A percentile compares a stretch with the other conserved stretches of the same genome.
Evolutionary conservation across 2,797 vertebrate genomes (phyloP).

Genomic region (Fistularia tabacaria): DNA sequence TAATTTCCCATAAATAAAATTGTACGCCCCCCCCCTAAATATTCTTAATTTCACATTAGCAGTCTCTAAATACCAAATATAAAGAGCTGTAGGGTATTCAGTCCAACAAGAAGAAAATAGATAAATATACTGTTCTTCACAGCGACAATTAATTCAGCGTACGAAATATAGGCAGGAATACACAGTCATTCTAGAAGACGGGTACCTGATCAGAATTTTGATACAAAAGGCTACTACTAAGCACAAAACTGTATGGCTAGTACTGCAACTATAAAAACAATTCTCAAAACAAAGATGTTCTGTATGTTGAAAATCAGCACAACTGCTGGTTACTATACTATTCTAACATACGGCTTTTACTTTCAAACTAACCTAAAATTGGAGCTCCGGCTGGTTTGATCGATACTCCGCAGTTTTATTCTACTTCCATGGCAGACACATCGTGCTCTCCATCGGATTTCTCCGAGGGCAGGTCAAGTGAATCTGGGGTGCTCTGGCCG

Average conservation of each 20-base stretch:
- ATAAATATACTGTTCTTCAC: background rate
- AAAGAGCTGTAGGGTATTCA: too few species aligned
- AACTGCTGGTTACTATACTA: conserved; percentile 14
- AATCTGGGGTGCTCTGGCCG: conserved; percentile 44
- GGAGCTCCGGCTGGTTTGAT: conserved; percentile 23
- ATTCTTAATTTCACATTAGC: conserved; percentile 16
- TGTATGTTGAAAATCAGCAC: conserved; percentile 24
- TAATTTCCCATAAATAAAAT: conserved; percentile 65
- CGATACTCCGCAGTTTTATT: conserved; percentile 69
- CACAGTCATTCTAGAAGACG: conserved; percentile 6
- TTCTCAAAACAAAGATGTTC: conserved; percentile 35
- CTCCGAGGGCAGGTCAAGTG: conserved; percentile 56
- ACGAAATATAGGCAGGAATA: conserved; percentile 16
- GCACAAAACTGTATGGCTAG: conserved; percentile 19
- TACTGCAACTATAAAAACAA: conserved; percentile 43
- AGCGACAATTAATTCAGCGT: background rate
- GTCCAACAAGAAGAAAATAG: background rate
- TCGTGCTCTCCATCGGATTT: conserved; percentile 78
- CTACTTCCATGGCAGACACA: conserved; percentile 81
- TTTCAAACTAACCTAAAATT: conserved; percentile 5
- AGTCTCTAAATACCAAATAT: conserved; percentile 27
- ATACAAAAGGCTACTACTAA: conserved; percentile 19
- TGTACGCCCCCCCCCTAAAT: too few species aligned
- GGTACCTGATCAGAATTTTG: conserved; percentile 3
- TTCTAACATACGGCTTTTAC: conserved; percentile 33